phyloP scores from a whole-genome alignment of 2,797 vertebrate species.

The Eidolon dupreanum region DNA sequence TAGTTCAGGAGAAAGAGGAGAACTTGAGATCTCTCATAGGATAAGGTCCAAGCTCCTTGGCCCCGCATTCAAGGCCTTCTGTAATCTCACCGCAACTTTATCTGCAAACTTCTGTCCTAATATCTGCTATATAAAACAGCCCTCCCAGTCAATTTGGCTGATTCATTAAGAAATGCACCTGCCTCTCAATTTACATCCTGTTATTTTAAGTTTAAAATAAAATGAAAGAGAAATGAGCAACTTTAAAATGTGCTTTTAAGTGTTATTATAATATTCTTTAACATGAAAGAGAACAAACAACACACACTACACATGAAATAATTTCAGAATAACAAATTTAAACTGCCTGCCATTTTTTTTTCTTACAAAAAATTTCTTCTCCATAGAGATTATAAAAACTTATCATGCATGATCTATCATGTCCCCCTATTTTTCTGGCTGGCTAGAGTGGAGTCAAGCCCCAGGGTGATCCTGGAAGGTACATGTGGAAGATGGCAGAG shows the following conservation, averaged over 20 bases:
- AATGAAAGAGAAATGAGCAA: conserved; percentile 22
- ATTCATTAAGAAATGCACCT: conserved; percentile 30
- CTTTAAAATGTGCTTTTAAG: neutral
- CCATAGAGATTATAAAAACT: neutral
- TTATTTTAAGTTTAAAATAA: conserved; percentile 43
- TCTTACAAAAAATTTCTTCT: neutral
- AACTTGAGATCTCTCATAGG: neutral
- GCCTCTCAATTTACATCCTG: neutral
- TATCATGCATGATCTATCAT: neutral
- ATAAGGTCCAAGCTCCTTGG: neutral
- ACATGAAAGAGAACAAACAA: neutral
- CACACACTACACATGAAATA: neutral
- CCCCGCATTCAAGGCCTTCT: neutral
- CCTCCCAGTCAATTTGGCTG: neutral
- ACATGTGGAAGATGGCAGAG: neutral
- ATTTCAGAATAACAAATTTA: conserved; percentile 10
- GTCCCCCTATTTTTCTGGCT: neutral
- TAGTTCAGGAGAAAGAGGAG: neutral
- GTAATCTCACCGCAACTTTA: neutral
- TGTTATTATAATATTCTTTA: neutral
- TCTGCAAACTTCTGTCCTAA: neutral
- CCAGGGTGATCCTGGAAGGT: neutral
- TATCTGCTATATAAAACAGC: neutral
- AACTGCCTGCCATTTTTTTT: neutral
- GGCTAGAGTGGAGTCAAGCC: neutral